Evolutionary conservation across 2,113 vertebrate species (phyloP), one percentile per base, ranked within the genome.

Genomic region (Miniopterus natalensis): DNA sequence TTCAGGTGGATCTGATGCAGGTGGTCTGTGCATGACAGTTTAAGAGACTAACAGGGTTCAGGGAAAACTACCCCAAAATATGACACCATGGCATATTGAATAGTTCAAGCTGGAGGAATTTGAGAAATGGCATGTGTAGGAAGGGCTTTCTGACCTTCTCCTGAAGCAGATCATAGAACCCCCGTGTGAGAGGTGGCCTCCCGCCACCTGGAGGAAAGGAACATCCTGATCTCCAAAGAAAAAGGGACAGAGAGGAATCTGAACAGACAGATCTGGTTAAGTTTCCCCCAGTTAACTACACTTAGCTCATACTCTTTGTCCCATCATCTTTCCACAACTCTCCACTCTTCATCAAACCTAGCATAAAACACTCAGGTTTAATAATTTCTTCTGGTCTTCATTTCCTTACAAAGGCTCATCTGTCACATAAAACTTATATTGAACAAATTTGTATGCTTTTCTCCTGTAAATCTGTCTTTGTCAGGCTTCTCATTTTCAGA

Each of bases 401-500:
- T 65, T 84, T 93, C 55, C n/a, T 63, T 65, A 53, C 17, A 14
- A 81, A 73, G n/a, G 6, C 45, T 88, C 66, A 20, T 73, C 65
- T 65, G 25, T 55, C 61, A 27, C 20, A 79, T 42, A 73, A 61
- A 87, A 27, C 49, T 55, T 92, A n/a, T n/a, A 14, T 42, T 88
- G 36, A 80, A 55, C 79, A 77, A 36, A 86, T 86, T 36, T 78
- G 25, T 86, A 31, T 40, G 14, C 49, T 74, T 92, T 92, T 86
- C 77, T 93, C 42, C 40, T 86, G 17, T 57, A 47, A 86, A 78
- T 79, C 31, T 49, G 59, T 68, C 23, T 65, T 73, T 84, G 27
- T 61, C 36, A 53, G 9, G 61, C 70, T 91, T 84, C 90, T 92
- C 45, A 75, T 84, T 92, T 29, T 75, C 36, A 92, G 57, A 84